Conservation (phyloP, 2,113 vertebrate species). For the Callionymus lyra region DNA sequence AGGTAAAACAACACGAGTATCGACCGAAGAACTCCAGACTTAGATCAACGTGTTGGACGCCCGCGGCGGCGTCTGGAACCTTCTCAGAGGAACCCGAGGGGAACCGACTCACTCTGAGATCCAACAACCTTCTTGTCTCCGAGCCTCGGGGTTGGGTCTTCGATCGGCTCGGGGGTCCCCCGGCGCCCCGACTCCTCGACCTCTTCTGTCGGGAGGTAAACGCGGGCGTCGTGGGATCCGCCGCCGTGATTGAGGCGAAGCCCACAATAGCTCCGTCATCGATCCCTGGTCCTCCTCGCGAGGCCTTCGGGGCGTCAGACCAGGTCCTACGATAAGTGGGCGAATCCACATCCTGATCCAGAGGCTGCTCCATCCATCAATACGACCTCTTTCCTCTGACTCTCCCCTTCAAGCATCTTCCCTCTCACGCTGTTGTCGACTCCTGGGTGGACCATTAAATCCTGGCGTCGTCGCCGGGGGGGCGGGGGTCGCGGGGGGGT, state of each 20-base stretch:
- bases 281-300: constrained; percentile 55
- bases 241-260: constrained; percentile 45
- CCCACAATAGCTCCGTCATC: constrained; percentile 36
- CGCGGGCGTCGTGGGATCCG: constrained; percentile 26
- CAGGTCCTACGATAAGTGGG: constrained; percentile 43
- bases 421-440: constrained; percentile 27
- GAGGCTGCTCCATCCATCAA: constrained; percentile 55
- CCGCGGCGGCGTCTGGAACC: too few species aligned
- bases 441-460: constrained; percentile 49
- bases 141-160: neutral
- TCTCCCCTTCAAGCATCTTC: constrained; percentile 24
- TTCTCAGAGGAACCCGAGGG: too few species aligned
- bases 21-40: too few species aligned
- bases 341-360: constrained; percentile 36
- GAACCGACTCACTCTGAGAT: too few species aligned
- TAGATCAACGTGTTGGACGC: too few species aligned
- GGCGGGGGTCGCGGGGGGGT: constrained; percentile 21
- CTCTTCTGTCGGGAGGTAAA: constrained; percentile 4
- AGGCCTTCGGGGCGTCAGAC: constrained; percentile 39
- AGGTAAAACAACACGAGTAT: too few species aligned
- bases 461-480: constrained; percentile 10
- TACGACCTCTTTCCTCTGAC: constrained; percentile 45
- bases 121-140: too few species aligned
- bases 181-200: constrained; percentile 1
- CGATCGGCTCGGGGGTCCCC: constrained; percentile 14